Percentiles rank a stretch among this genome's conserved stretches.
Evolutionary conservation across 2,888 invertebrate genomes (phyloP).

Genomic region (Epirrhoe tristata): DNA sequence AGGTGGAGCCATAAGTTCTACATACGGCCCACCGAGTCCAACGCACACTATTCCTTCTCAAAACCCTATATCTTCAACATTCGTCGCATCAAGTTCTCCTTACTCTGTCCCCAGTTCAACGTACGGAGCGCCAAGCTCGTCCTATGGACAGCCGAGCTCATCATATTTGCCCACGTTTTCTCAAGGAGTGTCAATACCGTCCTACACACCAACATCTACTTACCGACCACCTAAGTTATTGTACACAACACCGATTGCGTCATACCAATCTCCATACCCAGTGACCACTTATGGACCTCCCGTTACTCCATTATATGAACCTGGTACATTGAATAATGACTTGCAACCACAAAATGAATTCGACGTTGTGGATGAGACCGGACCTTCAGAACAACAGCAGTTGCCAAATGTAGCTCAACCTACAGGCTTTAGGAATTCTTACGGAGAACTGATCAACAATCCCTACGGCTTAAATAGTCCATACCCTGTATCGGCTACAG

Average conservation of each 20-base stretch:
- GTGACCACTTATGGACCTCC: conserved; percentile 56
- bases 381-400: conserved; percentile 60
- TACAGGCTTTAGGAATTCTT: conserved; percentile 75
- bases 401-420: conserved; percentile 71
- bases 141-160: conserved; percentile 44
- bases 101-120: conserved; percentile 52
- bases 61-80: conserved; percentile 57
- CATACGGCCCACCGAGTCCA: conserved; percentile 67
- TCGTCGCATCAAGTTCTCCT: conserved; percentile 56
- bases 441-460: conserved; percentile 74
- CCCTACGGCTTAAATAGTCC: conserved; percentile 65
- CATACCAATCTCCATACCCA: conserved; percentile 55
- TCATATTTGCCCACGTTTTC: conserved; percentile 48
- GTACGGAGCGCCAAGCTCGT: conserved; percentile 50
- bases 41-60: conserved; percentile 66
- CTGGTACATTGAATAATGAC: conserved; percentile 60
- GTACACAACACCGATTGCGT: conserved; percentile 52
- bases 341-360: conserved; percentile 59
- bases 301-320: conserved; percentile 57
- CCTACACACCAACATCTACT: conserved; percentile 52
- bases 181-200: conserved; percentile 49
- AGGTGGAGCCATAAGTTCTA: conserved; percentile 60
- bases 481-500: conserved; percentile 71
- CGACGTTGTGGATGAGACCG: conserved; percentile 57
- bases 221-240: conserved; percentile 54